These are phyloP conservation scores for Delphinapterus leucas DNA, from an alignment of 2,113 vertebrate genomes.

Conservation along the genomic window DNA sequence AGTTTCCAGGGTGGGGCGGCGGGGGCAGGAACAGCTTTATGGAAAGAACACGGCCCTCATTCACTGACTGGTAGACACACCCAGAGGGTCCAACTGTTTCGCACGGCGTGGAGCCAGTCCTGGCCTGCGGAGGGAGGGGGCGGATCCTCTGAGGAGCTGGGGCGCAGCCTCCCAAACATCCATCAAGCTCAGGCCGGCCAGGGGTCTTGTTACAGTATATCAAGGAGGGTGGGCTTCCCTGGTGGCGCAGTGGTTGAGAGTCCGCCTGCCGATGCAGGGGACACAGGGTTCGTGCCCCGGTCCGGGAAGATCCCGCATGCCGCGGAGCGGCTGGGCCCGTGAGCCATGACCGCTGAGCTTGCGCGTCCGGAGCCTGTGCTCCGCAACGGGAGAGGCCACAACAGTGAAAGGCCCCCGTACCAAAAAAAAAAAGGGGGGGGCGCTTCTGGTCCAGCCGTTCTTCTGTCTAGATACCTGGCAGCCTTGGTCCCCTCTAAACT, in stretches of 20 bases:
- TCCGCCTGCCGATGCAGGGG: no score
- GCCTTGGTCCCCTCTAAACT: no score
- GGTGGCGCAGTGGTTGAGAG: no score
- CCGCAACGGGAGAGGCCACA: no score
- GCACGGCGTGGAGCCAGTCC: background rate
- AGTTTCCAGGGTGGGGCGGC: background rate
- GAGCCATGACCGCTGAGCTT: no score
- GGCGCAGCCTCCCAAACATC: background rate
- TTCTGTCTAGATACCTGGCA: background rate
- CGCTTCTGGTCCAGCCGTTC: background rate
- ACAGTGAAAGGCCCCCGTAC: no score
- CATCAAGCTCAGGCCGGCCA: background rate
- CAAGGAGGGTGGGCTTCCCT: background rate
- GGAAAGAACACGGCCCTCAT: background rate
- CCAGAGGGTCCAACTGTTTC: background rate
- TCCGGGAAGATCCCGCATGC: no score
- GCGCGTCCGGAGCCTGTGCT: no score
- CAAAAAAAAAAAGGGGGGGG: background rate
- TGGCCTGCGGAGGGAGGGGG: background rate
- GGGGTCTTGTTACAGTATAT: background rate
- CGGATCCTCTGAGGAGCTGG: background rate
- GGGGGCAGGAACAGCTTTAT: background rate
- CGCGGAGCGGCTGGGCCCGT: no score
- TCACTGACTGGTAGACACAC: fast-evolving
- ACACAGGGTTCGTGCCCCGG: no score